Conservation (phyloP, 2,888 invertebrate genomes). For the Tuta absoluta region DNA sequence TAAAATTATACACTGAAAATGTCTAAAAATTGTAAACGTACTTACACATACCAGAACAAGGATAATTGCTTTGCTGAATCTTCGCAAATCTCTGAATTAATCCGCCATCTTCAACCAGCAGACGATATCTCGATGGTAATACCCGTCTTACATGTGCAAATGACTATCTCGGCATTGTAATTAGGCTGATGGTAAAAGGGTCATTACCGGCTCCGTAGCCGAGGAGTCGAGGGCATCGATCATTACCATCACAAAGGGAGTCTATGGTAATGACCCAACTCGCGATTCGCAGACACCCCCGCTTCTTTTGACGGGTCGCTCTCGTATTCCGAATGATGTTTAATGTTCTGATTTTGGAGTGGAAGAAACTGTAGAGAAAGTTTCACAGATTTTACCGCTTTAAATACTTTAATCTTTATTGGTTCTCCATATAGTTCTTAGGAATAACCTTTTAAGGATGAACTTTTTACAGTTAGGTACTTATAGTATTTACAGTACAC, state of each 20-base stretch:
- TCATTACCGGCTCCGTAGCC: slow-evolving; percentile 39
- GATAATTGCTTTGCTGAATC: no score
- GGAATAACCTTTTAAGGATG: no score
- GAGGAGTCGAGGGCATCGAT: slow-evolving; percentile 18
- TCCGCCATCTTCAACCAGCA: background rate
- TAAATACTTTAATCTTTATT: no score
- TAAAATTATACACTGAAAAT: no score
- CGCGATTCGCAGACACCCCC: slow-evolving; percentile 5
- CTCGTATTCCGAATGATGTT: slow-evolving; percentile 20
- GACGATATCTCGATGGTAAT: background rate
- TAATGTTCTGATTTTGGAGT: slow-evolving; percentile 4
- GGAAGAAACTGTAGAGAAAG: background rate
- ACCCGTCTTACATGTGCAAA: slow-evolving; percentile 9
- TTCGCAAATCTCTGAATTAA: background rate
- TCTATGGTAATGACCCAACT: slow-evolving; percentile 26
- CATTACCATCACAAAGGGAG: slow-evolving; percentile 35
- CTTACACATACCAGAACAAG: no score
- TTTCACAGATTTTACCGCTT: no score
- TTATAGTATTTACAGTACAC: no score
- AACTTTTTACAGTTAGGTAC: no score
- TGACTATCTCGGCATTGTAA: slow-evolving; percentile 41
- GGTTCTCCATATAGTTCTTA: no score
- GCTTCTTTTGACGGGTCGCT: slow-evolving; percentile 21
- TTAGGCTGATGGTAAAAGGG: slow-evolving; percentile 42
- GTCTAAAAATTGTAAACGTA: no score